These are phyloP conservation scores for Rhegmatorhina hoffmannsi DNA, from an alignment of 2,113 vertebrate genomes.

Conservation along the genomic window DNA sequence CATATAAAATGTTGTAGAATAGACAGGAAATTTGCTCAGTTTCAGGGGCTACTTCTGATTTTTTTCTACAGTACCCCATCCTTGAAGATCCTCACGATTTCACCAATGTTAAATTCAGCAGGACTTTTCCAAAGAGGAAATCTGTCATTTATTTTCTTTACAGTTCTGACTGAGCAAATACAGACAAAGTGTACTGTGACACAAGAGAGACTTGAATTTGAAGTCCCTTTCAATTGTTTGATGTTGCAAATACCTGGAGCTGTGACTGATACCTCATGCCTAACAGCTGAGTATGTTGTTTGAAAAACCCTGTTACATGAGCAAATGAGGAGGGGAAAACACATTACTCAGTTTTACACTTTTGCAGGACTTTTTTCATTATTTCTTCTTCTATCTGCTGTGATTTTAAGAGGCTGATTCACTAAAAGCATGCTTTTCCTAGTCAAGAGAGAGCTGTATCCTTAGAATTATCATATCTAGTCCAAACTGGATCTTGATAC, in stretches of 20 bases:
- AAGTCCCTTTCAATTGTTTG: neutral
- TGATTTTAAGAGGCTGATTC: neutral
- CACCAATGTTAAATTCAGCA: neutral
- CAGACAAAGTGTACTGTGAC: constrained; percentile 34
- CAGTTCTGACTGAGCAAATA: constrained; percentile 19
- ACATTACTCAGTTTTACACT: neutral
- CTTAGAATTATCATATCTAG: neutral
- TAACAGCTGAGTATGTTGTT: neutral
- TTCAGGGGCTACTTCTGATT: neutral
- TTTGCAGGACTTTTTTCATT: neutral
- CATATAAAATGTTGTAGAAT: neutral
- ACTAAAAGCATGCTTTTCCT: neutral
- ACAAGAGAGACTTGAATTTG: constrained; percentile 16
- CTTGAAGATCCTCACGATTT: neutral
- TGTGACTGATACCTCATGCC: neutral
- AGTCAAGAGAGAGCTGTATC: neutral
- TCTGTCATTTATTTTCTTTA: constrained; percentile 41
- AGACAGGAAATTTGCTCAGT: neutral
- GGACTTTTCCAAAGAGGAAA: constrained; percentile 17
- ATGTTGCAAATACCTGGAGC: neutral
- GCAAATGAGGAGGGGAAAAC: neutral
- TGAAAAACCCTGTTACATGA: neutral
- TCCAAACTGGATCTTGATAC: neutral
- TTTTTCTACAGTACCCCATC: neutral
- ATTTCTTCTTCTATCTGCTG: neutral